Percentiles rank a stretch among this genome's conserved stretches.
Evolutionary conservation across 2,888 invertebrate species (phyloP).

Genomic region (Stenotaenia linearis): DNA sequence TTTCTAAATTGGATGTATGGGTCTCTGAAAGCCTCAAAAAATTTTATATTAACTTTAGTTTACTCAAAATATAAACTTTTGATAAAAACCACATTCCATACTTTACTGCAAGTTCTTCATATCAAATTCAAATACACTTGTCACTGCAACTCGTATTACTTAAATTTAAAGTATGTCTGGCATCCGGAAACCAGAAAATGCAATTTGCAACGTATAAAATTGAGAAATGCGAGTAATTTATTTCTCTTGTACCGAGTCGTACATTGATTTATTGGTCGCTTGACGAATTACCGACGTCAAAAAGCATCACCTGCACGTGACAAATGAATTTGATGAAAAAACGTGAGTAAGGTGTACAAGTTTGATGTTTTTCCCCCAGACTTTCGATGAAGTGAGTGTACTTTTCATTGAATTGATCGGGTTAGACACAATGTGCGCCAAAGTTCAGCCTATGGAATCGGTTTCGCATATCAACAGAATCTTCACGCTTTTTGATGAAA

Average conservation of each 20-base stretch:
- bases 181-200: neutral
- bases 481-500: slow-evolving; percentile 74
- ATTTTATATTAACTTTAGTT: too few species aligned
- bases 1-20: too few species aligned
- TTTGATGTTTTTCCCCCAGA: too few species aligned
- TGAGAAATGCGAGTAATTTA: too few species aligned
- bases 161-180: neutral
- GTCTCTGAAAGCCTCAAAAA: too few species aligned
- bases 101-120: too few species aligned
- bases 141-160: too few species aligned
- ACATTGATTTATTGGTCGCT: neutral
- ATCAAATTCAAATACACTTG: too few species aligned
- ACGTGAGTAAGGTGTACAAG: too few species aligned
- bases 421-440: slow-evolving; percentile 54
- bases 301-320: too few species aligned
- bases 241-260: neutral
- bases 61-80: too few species aligned
- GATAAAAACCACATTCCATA: too few species aligned
- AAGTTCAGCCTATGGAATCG: slow-evolving; percentile 65
- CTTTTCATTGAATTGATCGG: slow-evolving; percentile 69
- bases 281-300: neutral
- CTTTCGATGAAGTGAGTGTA: slow-evolving; percentile 69
- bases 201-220: neutral
- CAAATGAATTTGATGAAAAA: neutral
- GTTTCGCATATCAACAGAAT: slow-evolving; percentile 80